These are phyloP conservation scores for Plectrocnemia conspersa DNA, from an alignment of 1,140 invertebrate species.

Conservation along the genomic window DNA sequence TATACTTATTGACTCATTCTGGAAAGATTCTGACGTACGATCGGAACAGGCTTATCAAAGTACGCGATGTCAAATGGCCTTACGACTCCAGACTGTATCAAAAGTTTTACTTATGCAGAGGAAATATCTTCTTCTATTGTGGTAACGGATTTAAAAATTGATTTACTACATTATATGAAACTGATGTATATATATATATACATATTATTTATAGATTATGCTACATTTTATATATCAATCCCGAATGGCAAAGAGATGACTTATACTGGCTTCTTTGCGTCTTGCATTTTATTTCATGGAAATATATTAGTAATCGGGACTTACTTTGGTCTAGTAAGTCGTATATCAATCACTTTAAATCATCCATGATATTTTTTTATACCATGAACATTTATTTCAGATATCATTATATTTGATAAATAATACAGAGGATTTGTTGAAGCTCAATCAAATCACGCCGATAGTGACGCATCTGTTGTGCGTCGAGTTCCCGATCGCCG, in stretches of 20 bases:
- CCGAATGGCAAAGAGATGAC: conserved; percentile 8
- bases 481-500: conserved; percentile 19
- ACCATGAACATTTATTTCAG: conserved; percentile 3
- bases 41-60: conserved; percentile 2
- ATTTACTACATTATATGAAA: background rate
- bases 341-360: conserved; percentile 1
- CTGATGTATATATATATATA: background rate
- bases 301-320: conserved; percentile 29
- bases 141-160: conserved; percentile 17
- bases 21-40: conserved; percentile 25
- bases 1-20: conserved; percentile 24
- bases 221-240: conserved; percentile 7
- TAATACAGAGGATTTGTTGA: conserved; percentile 16
- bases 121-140: conserved; percentile 29
- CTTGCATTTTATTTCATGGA: conserved; percentile 25
- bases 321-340: conserved; percentile 24
- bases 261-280: conserved; percentile 11
- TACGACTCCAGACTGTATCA: conserved; percentile 5
- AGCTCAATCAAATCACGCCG: conserved; percentile 14
- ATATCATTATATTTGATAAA: conserved; percentile 14
- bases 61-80: conserved; percentile 18
- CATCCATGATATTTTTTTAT: background rate
- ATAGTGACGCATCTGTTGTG: conserved; percentile 17
- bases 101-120: conserved; percentile 25
- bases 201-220: conserved; percentile 14